A percentile compares a stretch with the other conserved stretches of the same genome.
phyloP scores from a whole-genome alignment of 2,888 invertebrate genomes.

The Yponomeuta cagnagella region DNA sequence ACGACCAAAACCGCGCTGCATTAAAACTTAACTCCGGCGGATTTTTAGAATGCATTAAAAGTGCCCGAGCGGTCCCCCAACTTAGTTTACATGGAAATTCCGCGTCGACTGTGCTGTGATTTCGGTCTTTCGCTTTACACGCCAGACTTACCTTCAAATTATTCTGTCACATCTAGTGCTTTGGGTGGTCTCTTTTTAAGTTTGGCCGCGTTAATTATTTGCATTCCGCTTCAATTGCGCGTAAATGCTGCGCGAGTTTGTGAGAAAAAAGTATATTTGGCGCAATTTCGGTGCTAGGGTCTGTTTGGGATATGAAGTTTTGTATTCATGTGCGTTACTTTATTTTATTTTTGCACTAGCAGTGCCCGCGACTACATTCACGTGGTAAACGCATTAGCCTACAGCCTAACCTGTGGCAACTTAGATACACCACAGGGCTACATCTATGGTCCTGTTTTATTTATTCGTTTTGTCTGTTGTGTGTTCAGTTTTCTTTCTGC shows the following conservation, averaged over 20 bases:
- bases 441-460: no score
- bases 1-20: conserved; percentile 9
- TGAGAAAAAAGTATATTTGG: not conserved
- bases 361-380: no score
- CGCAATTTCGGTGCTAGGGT: no score
- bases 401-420: no score
- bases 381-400: no score
- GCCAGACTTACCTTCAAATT: no score
- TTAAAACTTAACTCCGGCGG: conserved; percentile 11
- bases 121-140: not conserved
- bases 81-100: conserved; percentile 14
- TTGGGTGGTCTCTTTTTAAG: not conserved
- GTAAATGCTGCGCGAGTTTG: not conserved
- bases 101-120: conserved; percentile 12
- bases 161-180: not conserved
- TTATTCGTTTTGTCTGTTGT: no score
- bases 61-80: not conserved
- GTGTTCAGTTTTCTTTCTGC: no score
- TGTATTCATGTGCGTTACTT: no score
- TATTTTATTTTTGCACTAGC: no score
- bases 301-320: no score
- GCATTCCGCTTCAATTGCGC: not conserved
- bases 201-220: not conserved
- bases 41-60: conserved; percentile 15
- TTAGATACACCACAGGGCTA: no score